phyloP scores from a whole-genome alignment of 2,888 invertebrate species.

The Agriopis marginaria region DNA sequence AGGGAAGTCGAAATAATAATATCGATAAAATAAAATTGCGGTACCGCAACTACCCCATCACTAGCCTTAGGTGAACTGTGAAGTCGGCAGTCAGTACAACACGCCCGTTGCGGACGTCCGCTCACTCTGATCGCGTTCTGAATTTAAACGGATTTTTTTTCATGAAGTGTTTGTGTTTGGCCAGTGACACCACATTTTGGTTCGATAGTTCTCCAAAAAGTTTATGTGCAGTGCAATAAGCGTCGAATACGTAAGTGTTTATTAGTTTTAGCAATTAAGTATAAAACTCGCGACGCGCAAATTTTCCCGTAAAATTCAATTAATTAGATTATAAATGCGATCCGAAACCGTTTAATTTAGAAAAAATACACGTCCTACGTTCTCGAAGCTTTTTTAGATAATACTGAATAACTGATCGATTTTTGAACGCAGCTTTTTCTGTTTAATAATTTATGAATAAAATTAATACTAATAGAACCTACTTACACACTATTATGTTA shows the following conservation, averaged over 20 bases:
- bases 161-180: conserved; percentile 12
- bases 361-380: not conserved
- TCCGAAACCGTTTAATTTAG: not conserved
- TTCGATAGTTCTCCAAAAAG: not conserved
- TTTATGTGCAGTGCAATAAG: conserved; percentile 7
- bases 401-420: not conserved
- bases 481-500: too few relatives aligned
- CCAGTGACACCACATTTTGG: conserved; percentile 16
- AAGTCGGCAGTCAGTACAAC: conserved; percentile 68
- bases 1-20: conserved; percentile 18
- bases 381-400: not conserved
- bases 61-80: conserved; percentile 58
- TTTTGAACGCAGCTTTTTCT: not conserved
- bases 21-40: conserved; percentile 55
- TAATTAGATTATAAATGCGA: conserved; percentile 26
- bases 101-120: conserved; percentile 68
- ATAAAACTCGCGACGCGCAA: not conserved
- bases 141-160: conserved; percentile 41
- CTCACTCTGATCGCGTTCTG: conserved; percentile 59
- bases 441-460: not conserved
- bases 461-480: too few relatives aligned
- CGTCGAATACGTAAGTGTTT: conserved; percentile 14
- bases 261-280: not conserved
- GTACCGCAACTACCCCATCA: conserved; percentile 58
- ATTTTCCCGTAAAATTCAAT: not conserved